A percentile compares a stretch with the other conserved stretches of the same genome.
These are phyloP conservation scores for Drosophila triauraria DNA, from an alignment of 1,140 invertebrate species.

Conservation along the genomic window DNA sequence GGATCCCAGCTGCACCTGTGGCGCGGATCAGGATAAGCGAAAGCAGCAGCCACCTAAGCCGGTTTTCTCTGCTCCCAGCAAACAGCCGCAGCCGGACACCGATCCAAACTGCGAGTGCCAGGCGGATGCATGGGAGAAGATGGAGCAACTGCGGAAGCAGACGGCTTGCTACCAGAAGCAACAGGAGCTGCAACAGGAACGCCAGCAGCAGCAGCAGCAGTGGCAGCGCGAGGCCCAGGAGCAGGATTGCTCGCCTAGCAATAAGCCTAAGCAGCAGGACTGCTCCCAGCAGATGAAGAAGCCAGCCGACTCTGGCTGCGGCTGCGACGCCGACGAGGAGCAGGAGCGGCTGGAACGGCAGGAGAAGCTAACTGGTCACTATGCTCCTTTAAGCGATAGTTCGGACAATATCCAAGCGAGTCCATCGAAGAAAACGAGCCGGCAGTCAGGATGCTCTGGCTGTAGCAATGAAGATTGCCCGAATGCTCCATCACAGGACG, in stretches of 20 bases:
- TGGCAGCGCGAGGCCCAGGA: neutral
- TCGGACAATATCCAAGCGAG: neutral
- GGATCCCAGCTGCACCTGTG: neutral
- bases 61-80: neutral
- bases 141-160: slow-evolving; percentile 2
- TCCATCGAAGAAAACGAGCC: too few species aligned
- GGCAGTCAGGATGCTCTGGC: neutral
- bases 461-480: slow-evolving; percentile 10
- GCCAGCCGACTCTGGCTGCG: neutral
- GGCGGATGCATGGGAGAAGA: neutral
- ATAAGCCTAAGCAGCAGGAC: neutral
- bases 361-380: slow-evolving; percentile 1
- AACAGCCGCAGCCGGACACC: too few species aligned
- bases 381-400: slow-evolving; percentile 1
- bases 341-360: neutral
- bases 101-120: slow-evolving; percentile 3
- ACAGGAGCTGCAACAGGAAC: neutral
- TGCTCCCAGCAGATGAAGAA: slow-evolving; percentile 6
- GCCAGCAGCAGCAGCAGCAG: neutral
- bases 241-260: neutral
- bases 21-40: neutral
- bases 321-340: slow-evolving; percentile 4
- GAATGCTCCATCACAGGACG: neutral
- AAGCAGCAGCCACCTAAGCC: neutral
- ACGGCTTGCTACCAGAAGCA: slow-evolving; percentile 4